phyloP scores from a whole-genome alignment of 2,888 invertebrate genomes.

The Rotaria socialis region DNA sequence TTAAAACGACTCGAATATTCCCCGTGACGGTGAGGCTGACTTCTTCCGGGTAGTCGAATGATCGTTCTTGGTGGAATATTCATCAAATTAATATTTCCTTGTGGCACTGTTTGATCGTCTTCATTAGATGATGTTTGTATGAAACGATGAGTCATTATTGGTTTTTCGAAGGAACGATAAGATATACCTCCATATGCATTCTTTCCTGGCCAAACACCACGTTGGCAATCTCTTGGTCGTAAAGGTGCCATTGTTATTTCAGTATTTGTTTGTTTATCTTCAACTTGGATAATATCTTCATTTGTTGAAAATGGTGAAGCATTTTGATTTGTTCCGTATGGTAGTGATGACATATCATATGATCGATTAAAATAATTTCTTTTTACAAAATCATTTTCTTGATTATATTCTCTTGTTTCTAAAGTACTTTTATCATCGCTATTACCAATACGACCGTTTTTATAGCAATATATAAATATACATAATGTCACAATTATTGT shows the following conservation, averaged over 20 bases:
- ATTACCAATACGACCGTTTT: background rate
- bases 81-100: background rate
- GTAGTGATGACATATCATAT: background rate
- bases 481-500: background rate
- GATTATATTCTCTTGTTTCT: background rate
- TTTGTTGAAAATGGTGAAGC: background rate
- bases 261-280: constrained; percentile 34
- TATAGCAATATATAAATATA: background rate
- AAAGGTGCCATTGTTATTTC: background rate
- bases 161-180: background rate
- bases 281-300: background rate
- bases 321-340: background rate
- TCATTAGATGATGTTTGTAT: background rate
- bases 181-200: background rate
- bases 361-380: background rate
- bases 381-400: background rate
- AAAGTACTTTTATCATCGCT: background rate
- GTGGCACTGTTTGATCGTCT: background rate
- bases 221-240: background rate
- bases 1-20: background rate
- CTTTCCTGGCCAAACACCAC: background rate
- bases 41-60: background rate
- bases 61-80: no score
- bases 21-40: background rate
- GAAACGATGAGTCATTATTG: background rate